phyloP scores from a whole-genome alignment of 2,888 invertebrate genomes.

The Tiphia femorata region DNA sequence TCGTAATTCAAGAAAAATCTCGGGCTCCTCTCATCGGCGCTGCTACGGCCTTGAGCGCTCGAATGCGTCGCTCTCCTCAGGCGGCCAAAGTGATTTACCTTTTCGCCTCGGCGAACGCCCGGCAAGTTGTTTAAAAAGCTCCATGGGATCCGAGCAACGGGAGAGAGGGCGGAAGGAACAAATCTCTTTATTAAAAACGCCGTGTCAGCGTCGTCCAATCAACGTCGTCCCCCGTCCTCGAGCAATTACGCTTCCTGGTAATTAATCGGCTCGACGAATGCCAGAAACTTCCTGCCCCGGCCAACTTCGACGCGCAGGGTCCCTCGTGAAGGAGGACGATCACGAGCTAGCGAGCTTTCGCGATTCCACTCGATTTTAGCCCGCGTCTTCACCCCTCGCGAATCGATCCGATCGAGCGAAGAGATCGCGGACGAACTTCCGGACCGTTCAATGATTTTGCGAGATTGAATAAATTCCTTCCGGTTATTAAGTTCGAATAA shows the following conservation, averaged over 20 bases:
- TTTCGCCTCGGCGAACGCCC: not conserved
- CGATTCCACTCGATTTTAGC: no score
- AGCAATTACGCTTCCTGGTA: constrained; percentile 24
- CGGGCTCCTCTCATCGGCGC: not conserved
- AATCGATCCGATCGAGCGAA: no score
- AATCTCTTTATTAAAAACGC: constrained; percentile 23
- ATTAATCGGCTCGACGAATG: constrained; percentile 23
- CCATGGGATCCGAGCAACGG: not conserved
- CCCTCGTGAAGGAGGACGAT: not conserved
- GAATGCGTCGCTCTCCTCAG: not conserved
- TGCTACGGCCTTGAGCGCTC: not conserved
- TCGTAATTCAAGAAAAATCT: constrained; percentile 41
- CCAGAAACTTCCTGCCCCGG: constrained; percentile 25
- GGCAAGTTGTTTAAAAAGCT: not conserved
- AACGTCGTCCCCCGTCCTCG: constrained; percentile 19
- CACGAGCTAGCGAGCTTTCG: no score
- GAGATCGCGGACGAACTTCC: no score
- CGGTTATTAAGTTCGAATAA: no score
- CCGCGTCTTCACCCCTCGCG: no score
- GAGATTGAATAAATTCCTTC: no score
- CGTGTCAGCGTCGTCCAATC: constrained; percentile 26
- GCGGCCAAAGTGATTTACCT: constrained; percentile 27
- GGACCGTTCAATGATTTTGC: no score
- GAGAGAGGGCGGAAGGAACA: not conserved
- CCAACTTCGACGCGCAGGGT: no score